Base-by-base conservation (phyloP, 2,797 vertebrate genomes). In the Sebastes diaconus region DNA sequence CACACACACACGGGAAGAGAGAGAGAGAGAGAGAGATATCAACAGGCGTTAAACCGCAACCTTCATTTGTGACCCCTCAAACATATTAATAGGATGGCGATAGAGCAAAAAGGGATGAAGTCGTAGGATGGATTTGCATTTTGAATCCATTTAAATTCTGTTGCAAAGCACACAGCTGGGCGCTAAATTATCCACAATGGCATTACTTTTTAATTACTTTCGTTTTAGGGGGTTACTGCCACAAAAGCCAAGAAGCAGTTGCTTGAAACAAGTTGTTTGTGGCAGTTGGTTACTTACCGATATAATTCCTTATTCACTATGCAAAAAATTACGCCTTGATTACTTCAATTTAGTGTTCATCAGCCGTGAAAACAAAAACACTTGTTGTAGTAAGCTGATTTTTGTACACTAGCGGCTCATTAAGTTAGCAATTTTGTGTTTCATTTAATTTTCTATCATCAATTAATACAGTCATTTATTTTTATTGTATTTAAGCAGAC, bases 151-250 rank as follows among this genome's bases (percentile, higher is more conserved):
- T 85, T 65, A 57, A 63, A 83, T 32, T 27, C 60, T 75, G 61
- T 24, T 69, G 58, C 30, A 74, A 69, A 74, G 68, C 55, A 12
- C 67, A 81, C 90, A 92, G 83, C 84, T 85, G 86, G 80, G 30
- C n/a, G 58, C 65, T 73, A 63, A 86, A 92, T 88, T 58, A 88
- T 66, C 77, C 81, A 83, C 71, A 65, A 55, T 58, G 54, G 52
- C 42, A 90, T 85, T 79, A 84, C 71, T 80, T 80, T 88, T 90
- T 89, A 86, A 88, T 90, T 77, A 77, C 70, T 76, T 77, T 60
- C 4, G 22, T 86, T 86, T 87, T 65, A 42, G 60, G 65, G 55
- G 76, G 65, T 71, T 73, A 42, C 59, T 66, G 74, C 54, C 70
- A 79, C 67, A 76, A 52, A 52, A 80, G 84, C 81, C 60, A 76